Conservation (phyloP, 1,140 invertebrate genomes). For the Papilio machaon region DNA sequence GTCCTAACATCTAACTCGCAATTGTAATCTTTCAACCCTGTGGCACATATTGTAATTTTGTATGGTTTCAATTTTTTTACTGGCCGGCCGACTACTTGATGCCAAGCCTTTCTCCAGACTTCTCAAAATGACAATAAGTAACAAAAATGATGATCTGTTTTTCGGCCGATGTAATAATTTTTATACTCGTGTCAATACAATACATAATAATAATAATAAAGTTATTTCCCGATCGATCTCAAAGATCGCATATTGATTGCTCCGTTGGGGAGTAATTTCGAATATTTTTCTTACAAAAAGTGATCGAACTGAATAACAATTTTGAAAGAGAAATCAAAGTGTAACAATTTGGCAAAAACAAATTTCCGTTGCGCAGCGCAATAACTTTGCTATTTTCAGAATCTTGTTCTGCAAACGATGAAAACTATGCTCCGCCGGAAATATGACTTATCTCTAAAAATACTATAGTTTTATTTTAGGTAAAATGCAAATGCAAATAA, state of each 20-base stretch:
- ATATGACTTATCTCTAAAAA: neutral
- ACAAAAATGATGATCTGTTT: too few species aligned
- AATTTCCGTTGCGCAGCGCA: constrained; percentile 11
- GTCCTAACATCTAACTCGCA: too few species aligned
- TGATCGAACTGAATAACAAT: constrained; percentile 9
- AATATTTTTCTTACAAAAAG: neutral
- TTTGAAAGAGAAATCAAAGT: neutral
- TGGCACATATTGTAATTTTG: too few species aligned
- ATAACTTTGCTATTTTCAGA: constrained; percentile 18
- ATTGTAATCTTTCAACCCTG: too few species aligned
- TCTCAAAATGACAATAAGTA: too few species aligned
- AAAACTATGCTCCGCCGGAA: neutral
- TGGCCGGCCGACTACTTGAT: too few species aligned
- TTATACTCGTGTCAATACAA: too few species aligned
- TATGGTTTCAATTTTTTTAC: too few species aligned
- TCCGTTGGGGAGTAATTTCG: neutral
- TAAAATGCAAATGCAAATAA: neutral
- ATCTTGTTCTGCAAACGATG: neutral
- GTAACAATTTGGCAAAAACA: constrained; percentile 6
- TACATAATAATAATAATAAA: too few species aligned
- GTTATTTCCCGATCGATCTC: neutral
- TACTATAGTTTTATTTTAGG: neutral
- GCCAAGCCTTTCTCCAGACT: too few species aligned
- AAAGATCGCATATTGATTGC: neutral
- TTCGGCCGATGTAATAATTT: too few species aligned